These are phyloP conservation scores for Tachina lurida DNA, from an alignment of 2,888 invertebrate species.

Conservation along the genomic window DNA sequence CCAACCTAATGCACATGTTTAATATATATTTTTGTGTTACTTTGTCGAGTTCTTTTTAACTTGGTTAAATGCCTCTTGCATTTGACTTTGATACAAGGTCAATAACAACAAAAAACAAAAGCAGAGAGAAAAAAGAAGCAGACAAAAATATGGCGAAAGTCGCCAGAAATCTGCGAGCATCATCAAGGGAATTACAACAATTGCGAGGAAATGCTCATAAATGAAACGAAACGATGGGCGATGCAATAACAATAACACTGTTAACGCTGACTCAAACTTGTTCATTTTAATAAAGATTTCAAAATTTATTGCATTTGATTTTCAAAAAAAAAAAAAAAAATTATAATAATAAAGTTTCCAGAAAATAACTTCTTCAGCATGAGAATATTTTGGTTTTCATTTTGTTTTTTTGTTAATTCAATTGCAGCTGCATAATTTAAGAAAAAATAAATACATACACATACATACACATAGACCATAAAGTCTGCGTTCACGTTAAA, in stretches of 20 bases:
- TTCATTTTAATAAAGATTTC: constrained; percentile 64
- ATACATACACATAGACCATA: too few species aligned
- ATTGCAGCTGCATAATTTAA: constrained; percentile 54
- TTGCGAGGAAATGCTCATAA: constrained; percentile 45
- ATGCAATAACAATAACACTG: constrained; percentile 23
- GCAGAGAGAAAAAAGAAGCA: background rate
- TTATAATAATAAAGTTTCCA: background rate
- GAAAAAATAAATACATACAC: too few species aligned
- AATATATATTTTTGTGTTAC: constrained; percentile 49
- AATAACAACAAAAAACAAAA: constrained; percentile 42
- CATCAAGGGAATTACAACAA: constrained; percentile 53
- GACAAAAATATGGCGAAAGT: constrained; percentile 54
- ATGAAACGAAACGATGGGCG: constrained; percentile 39
- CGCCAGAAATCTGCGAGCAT: constrained; percentile 54
- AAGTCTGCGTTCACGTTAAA: too few species aligned
- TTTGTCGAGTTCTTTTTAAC: constrained; percentile 53
- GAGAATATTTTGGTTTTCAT: constrained; percentile 34
- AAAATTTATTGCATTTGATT: constrained; percentile 64
- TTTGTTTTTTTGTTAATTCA: constrained; percentile 35
- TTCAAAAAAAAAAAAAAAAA: constrained; percentile 32
- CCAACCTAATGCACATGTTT: constrained; percentile 46
- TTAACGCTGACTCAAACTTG: constrained; percentile 33
- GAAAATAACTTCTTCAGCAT: constrained; percentile 35
- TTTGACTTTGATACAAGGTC: constrained; percentile 71
- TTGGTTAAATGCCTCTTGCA: constrained; percentile 64